Evolutionary conservation across 2,113 vertebrate genomes (phyloP).

Genomic region (Eclectus roratus): DNA sequence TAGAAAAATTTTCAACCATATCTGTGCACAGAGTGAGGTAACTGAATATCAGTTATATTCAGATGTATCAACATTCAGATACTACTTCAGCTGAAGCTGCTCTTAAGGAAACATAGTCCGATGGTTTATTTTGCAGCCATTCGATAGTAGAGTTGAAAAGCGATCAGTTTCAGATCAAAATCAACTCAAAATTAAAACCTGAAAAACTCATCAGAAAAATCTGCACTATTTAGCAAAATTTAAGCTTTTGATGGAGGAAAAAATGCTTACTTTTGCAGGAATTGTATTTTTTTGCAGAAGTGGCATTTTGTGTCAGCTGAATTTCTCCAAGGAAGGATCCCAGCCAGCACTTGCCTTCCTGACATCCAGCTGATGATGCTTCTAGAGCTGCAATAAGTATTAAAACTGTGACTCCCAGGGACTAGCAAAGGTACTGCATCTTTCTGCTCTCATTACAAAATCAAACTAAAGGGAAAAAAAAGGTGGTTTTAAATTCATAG

Average conservation of each 20-base stretch:
- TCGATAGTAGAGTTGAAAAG: not conserved
- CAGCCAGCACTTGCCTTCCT: not conserved
- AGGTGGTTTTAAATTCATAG: constrained; percentile 21
- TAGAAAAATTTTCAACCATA: not conserved
- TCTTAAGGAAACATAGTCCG: not conserved
- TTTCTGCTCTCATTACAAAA: not conserved
- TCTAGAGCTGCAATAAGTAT: constrained; percentile 27
- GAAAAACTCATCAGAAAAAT: constrained; percentile 11
- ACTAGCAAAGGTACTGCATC: constrained; percentile 45
- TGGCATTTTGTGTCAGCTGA: not conserved
- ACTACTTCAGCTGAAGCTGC: not conserved
- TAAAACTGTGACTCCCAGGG: constrained; percentile 64
- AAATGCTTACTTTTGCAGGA: not conserved
- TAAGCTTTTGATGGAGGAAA: not conserved
- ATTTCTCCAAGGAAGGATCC: not conserved
- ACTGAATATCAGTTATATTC: not conserved
- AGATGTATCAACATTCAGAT: not conserved
- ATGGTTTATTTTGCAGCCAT: not conserved
- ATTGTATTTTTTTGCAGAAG: not conserved
- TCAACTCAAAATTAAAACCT: not conserved
- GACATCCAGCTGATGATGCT: not conserved
- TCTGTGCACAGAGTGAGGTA: not conserved
- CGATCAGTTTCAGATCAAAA: constrained; percentile 9
- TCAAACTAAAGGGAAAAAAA: constrained; percentile 5
- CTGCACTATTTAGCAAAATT: constrained; percentile 5